phyloP scores from a whole-genome alignment of 2,797 vertebrate species.

The Pseudochaenichthys georgianus region DNA sequence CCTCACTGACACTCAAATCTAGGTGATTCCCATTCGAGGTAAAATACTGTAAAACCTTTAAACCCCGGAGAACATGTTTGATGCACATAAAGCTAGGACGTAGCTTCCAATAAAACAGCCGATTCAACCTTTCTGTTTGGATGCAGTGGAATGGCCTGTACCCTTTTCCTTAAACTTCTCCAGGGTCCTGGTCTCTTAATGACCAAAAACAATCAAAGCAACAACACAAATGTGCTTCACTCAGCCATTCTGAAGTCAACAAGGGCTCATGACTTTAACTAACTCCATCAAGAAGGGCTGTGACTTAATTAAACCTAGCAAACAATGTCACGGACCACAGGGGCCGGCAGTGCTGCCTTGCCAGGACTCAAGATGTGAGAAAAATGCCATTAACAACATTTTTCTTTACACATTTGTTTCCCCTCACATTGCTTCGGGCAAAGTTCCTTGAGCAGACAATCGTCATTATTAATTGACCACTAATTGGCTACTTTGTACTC shows the following conservation, averaged over 20 bases:
- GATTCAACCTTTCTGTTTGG: constrained; percentile 34
- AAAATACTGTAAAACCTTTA: too few relatives aligned
- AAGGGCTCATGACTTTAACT: constrained; percentile 77
- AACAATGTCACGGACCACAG: constrained; percentile 78
- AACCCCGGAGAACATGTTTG: too few relatives aligned
- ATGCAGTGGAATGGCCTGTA: constrained; percentile 18
- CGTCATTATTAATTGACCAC: constrained; percentile 28
- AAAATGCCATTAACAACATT: constrained; percentile 64
- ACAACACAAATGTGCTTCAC: constrained; percentile 69
- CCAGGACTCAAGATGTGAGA: constrained; percentile 52
- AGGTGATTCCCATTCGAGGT: too few relatives aligned
- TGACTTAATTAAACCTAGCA: constrained; percentile 79
- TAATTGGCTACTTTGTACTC: constrained; percentile 47
- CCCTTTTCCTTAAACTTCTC: constrained; percentile 39
- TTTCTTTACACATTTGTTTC: constrained; percentile 36
- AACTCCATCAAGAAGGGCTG: constrained; percentile 75
- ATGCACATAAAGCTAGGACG: background rate
- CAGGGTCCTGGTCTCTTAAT: constrained; percentile 54
- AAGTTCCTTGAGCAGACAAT: constrained; percentile 42
- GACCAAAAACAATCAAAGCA: constrained; percentile 71
- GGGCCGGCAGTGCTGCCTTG: constrained; percentile 57
- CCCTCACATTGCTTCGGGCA: constrained; percentile 30
- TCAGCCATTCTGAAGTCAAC: constrained; percentile 77
- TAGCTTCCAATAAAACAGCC: constrained; percentile 1
- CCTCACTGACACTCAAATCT: too few relatives aligned